Evolutionary conservation across 2,888 invertebrate species (phyloP).

Genomic region (Pyrrhia umbra): DNA sequence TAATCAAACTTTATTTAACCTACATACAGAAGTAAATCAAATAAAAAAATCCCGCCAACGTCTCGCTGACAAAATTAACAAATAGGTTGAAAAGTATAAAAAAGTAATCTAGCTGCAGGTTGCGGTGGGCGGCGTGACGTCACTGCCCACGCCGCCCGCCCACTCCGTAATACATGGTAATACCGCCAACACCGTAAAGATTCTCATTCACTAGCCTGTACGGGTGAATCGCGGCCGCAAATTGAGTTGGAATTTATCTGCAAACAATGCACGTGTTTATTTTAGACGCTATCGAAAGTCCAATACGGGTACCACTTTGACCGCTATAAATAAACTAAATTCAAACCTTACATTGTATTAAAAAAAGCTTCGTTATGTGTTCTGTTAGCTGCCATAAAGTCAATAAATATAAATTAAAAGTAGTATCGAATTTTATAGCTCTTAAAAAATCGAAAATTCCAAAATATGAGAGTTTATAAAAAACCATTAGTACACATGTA

Average conservation of each 20-base stretch:
- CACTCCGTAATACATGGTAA: constrained; percentile 46
- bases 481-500: too few species aligned
- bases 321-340: too few species aligned
- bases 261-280: not conserved
- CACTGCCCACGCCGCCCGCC: constrained; percentile 61
- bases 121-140: constrained; percentile 65
- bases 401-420: too few species aligned
- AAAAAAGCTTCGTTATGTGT: too few species aligned
- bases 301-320: too few species aligned
- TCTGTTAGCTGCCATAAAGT: too few species aligned
- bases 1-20: not conserved
- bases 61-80: constrained; percentile 45
- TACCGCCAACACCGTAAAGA: constrained; percentile 30
- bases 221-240: not conserved
- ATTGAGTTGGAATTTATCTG: not conserved
- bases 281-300: not conserved
- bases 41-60: constrained; percentile 7
- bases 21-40: constrained; percentile 28
- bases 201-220: constrained; percentile 7
- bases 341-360: too few species aligned
- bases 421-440: too few species aligned
- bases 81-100: constrained; percentile 55
- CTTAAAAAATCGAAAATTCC: not conserved
- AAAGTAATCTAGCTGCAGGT: constrained; percentile 63
- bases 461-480: too few species aligned